These are phyloP conservation scores for Lytechinus pictus DNA, from an alignment of 35 echinoderm and acorn worm species.

Conservation along the genomic window DNA sequence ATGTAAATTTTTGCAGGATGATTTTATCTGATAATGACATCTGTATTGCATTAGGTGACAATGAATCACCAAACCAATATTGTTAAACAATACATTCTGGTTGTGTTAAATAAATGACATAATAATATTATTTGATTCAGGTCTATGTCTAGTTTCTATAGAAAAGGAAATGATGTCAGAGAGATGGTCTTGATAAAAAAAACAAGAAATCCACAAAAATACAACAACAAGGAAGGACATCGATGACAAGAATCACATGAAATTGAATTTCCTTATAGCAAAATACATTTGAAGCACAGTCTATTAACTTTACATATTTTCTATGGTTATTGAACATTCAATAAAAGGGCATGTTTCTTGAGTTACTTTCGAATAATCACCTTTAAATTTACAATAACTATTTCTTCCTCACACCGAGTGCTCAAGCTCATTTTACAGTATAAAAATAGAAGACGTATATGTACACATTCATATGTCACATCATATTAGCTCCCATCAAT, in stretches of 20 bases:
- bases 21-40: too few species aligned
- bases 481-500: not conserved
- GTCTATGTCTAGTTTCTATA: not conserved
- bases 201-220: not conserved
- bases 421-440: not conserved
- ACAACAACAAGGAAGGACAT: not conserved
- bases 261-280: not conserved
- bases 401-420: not conserved
- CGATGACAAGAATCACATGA: not conserved
- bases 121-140: not conserved
- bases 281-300: not conserved
- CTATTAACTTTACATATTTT: not conserved
- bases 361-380: not conserved
- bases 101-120: too few species aligned
- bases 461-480: not conserved
- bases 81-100: too few species aligned
- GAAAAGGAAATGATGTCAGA: not conserved
- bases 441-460: slow-evolving; percentile 10
- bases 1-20: too few species aligned
- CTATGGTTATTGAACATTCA: not conserved
- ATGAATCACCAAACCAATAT: too few species aligned
- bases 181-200: not conserved
- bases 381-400: not conserved
- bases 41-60: too few species aligned
- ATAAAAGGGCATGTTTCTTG: not conserved